A percentile compares a stretch with the other conserved stretches of the same genome.
phyloP scores from a whole-genome alignment of 2,888 invertebrate species.

The Spodoptera picta region DNA sequence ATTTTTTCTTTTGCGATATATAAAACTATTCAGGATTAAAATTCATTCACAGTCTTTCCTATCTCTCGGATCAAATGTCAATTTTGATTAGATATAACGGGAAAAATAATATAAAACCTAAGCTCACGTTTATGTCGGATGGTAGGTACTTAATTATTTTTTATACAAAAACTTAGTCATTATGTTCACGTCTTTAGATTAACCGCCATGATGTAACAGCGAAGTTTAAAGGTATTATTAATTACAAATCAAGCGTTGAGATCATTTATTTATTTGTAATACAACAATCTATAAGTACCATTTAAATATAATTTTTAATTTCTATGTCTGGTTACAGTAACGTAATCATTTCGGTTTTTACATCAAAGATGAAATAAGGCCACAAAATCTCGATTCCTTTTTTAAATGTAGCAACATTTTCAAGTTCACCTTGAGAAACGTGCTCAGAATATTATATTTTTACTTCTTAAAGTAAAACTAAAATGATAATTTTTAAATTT shows the following conservation, averaged over 20 bases:
- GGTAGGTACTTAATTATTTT: slow-evolving; percentile 4
- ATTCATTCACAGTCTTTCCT: neutral
- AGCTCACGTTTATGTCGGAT: neutral
- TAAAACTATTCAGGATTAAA: too few species aligned
- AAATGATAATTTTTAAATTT: too few species aligned
- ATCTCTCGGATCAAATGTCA: neutral
- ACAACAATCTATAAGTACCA: slow-evolving; percentile 6
- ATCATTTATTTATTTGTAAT: slow-evolving; percentile 25
- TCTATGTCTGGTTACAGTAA: slow-evolving; percentile 1
- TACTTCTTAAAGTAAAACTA: too few species aligned
- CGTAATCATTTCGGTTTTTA: neutral
- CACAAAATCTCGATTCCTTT: too few species aligned
- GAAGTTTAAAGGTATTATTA: slow-evolving; percentile 19
- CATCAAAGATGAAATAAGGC: too few species aligned
- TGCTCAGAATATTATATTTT: too few species aligned
- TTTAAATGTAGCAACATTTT: too few species aligned
- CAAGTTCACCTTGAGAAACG: too few species aligned
- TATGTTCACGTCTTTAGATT: slow-evolving; percentile 18
- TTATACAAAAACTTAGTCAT: slow-evolving; percentile 5
- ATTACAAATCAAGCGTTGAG: slow-evolving; percentile 27
- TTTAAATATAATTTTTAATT: too few species aligned
- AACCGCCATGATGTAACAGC: slow-evolving; percentile 13
- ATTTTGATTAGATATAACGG: slow-evolving; percentile 3
- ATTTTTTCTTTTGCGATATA: too few species aligned
- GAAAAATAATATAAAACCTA: neutral